Conservation (phyloP, 2,797 vertebrate genomes). For the Manis javanica region DNA sequence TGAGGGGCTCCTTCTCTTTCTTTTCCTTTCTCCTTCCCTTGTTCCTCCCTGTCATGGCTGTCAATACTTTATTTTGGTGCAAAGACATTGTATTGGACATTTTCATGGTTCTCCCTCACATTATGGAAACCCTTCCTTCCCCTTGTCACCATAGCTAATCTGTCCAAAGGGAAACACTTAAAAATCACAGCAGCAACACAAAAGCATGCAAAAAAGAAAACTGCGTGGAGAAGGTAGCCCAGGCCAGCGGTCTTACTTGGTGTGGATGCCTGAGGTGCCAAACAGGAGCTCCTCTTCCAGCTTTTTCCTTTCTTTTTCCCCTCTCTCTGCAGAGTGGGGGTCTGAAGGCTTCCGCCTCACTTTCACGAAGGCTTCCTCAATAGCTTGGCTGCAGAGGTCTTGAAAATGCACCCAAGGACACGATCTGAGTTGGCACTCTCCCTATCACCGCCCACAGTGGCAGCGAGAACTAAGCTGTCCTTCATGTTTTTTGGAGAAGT, state of each 20-base stretch:
- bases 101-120: constrained; percentile 75
- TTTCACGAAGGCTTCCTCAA: constrained; percentile 94
- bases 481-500: constrained; percentile 89
- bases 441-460: constrained; percentile 89
- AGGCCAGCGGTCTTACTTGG: constrained; percentile 89
- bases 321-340: constrained; percentile 89
- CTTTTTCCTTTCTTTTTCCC: constrained; percentile 94
- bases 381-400: constrained; percentile 96
- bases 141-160: constrained; percentile 77
- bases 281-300: constrained; percentile 95
- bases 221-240: constrained; percentile 73
- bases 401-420: constrained; percentile 96
- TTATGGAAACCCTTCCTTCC: constrained; percentile 76
- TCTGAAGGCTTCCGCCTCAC: constrained; percentile 89
- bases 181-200: constrained; percentile 88
- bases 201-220: constrained; percentile 82
- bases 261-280: constrained; percentile 96
- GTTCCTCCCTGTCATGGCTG: constrained; percentile 35
- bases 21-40: background rate
- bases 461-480: constrained; percentile 86
- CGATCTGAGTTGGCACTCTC: constrained; percentile 93
- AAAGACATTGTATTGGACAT: constrained; percentile 79
- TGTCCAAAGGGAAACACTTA: constrained; percentile 87
- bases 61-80: constrained; percentile 82
- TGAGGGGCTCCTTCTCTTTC: background rate